phyloP scores from a whole-genome alignment of 2,113 vertebrate species.

The Sapajus apella region DNA sequence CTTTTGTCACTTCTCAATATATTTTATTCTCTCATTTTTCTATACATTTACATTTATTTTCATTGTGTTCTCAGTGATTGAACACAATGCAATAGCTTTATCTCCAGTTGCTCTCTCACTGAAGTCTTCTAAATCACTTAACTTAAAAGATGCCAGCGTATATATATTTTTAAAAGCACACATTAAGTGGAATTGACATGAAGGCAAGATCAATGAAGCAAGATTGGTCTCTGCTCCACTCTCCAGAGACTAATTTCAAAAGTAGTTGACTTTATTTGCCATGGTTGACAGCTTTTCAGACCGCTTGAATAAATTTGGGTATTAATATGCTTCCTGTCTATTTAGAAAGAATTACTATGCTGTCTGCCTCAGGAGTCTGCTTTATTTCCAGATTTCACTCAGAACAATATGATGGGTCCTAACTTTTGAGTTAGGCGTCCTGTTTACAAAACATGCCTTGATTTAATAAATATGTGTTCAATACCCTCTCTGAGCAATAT shows the following conservation, averaged over 20 bases:
- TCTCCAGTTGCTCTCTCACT: slow-evolving; percentile 21
- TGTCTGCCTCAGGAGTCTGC: neutral
- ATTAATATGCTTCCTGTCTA: slow-evolving; percentile 65
- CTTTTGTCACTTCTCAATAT: neutral
- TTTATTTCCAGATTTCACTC: slow-evolving; percentile 64
- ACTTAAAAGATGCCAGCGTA: neutral
- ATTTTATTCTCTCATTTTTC: neutral
- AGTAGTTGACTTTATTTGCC: slow-evolving; percentile 51
- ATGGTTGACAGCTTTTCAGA: slow-evolving; percentile 48
- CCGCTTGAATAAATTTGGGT: slow-evolving; percentile 66
- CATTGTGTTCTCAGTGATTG: slow-evolving; percentile 7
- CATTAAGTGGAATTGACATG: neutral
- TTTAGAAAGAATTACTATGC: slow-evolving; percentile 67
- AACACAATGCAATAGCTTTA: neutral
- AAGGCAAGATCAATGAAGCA: slow-evolving; percentile 4
- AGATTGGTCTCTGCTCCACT: neutral
- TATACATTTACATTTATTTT: neutral
- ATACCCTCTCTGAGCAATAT: neutral
- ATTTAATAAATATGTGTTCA: slow-evolving; percentile 27
- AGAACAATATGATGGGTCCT: neutral
- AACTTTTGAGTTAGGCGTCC: slow-evolving; percentile 25
- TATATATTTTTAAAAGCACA: neutral
- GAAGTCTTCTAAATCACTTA: slow-evolving; percentile 17
- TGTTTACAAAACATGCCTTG: neutral
- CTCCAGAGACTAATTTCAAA: slow-evolving; percentile 53